Conservation (phyloP, 2,113 vertebrate species). For the Elaphurus davidianus region DNA sequence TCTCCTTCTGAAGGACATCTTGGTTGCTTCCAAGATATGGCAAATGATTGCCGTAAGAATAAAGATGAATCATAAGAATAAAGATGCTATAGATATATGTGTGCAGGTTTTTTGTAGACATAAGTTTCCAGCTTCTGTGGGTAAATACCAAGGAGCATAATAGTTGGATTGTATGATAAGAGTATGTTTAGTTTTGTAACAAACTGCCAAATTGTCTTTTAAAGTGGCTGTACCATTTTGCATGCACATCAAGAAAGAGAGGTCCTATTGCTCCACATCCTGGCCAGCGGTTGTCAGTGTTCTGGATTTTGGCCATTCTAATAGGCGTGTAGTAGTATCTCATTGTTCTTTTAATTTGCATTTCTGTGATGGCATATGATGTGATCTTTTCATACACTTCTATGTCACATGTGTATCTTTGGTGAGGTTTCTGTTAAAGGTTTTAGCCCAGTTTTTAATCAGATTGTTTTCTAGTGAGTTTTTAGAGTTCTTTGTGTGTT, state of each 20-base stretch:
- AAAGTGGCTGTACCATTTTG: not conserved
- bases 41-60: no score
- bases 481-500: not conserved
- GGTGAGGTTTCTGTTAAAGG: not conserved
- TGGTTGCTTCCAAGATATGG: not conserved
- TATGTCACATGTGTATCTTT: not conserved
- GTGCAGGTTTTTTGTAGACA: not conserved
- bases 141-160: not conserved
- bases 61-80: not conserved
- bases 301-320: not conserved
- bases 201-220: not conserved
- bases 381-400: not conserved
- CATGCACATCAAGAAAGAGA: not conserved
- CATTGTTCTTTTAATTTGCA: not conserved
- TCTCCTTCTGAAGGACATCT: not conserved
- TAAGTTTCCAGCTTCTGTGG: not conserved
- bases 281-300: not conserved
- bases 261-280: not conserved
- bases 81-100: not conserved
- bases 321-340: not conserved
- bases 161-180: not conserved
- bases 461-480: not conserved
- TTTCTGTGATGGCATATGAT: not conserved
- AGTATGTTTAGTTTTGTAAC: not conserved
- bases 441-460: not conserved